Evolutionary conservation across 2,113 vertebrate genomes (phyloP).

Genomic region (Amphiprion percula): DNA sequence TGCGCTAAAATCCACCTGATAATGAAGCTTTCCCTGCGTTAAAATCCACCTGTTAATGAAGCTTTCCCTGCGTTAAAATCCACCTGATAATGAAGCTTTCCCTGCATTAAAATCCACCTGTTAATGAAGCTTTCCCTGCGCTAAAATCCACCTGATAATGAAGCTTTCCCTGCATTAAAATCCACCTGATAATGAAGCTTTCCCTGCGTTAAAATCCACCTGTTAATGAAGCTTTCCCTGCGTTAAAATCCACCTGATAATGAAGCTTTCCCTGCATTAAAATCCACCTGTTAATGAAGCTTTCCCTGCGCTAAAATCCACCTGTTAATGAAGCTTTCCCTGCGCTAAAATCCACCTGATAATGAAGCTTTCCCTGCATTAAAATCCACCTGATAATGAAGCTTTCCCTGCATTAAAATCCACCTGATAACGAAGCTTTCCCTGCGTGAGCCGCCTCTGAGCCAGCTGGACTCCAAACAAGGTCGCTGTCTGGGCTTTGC

Average conservation of each 20-base stretch:
- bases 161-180: neutral
- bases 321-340: neutral
- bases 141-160: neutral
- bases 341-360: too few relatives aligned
- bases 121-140: neutral
- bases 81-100: neutral
- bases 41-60: neutral
- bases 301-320: too few relatives aligned
- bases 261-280: neutral
- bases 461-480: constrained; percentile 62
- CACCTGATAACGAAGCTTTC: neutral
- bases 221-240: neutral
- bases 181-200: neutral
- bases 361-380: too few relatives aligned
- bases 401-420: too few relatives aligned
- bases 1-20: too few relatives aligned
- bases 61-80: too few relatives aligned
- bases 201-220: too few relatives aligned
- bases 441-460: constrained; percentile 20
- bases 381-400: too few relatives aligned
- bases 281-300: neutral
- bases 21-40: constrained; percentile 11
- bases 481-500: constrained; percentile 28
- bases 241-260: too few relatives aligned
- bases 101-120: too few relatives aligned